Percentiles rank a stretch among this genome's conserved stretches.
phyloP scores from a whole-genome alignment of 2,797 vertebrate species.

The Myotis myotis region DNA sequence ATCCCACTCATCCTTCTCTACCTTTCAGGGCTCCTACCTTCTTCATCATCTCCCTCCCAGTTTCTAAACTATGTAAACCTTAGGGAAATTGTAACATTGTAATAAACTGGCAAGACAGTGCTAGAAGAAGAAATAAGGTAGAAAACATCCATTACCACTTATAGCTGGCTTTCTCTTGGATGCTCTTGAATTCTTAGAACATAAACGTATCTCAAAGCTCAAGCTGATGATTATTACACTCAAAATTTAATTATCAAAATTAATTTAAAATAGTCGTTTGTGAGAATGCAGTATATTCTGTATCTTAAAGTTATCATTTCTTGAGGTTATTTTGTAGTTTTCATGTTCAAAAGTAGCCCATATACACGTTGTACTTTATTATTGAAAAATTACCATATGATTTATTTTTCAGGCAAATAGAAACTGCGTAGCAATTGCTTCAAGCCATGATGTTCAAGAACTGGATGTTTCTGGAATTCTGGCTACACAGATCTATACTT shows the following conservation, averaged over 20 bases:
- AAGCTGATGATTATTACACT: constrained; percentile 6
- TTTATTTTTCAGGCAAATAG: constrained; percentile 92
- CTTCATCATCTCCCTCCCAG: neutral
- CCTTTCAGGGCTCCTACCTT: neutral
- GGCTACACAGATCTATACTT: constrained; percentile 96
- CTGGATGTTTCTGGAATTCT: constrained; percentile 97
- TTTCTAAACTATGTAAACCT: constrained; percentile 1
- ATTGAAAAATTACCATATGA: constrained; percentile 38
- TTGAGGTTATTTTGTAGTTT: constrained; percentile 6
- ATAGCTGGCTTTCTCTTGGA: neutral
- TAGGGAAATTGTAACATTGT: neutral
- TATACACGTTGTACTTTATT: neutral
- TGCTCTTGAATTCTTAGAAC: constrained; percentile 1
- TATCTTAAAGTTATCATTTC: constrained; percentile 11
- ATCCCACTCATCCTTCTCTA: neutral
- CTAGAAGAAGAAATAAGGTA: neutral
- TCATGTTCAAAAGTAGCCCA: neutral
- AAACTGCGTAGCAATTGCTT: constrained; percentile 98
- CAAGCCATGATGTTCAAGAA: constrained; percentile 98
- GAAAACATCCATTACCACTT: neutral
- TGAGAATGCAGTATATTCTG: neutral
- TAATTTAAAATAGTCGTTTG: constrained; percentile 31
- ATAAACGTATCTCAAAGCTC: constrained; percentile 9
- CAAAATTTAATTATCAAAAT: constrained; percentile 34
- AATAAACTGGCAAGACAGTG: neutral